Conservation (phyloP, 2,113 vertebrate genomes). For the Gopherus flavomarginatus region DNA sequence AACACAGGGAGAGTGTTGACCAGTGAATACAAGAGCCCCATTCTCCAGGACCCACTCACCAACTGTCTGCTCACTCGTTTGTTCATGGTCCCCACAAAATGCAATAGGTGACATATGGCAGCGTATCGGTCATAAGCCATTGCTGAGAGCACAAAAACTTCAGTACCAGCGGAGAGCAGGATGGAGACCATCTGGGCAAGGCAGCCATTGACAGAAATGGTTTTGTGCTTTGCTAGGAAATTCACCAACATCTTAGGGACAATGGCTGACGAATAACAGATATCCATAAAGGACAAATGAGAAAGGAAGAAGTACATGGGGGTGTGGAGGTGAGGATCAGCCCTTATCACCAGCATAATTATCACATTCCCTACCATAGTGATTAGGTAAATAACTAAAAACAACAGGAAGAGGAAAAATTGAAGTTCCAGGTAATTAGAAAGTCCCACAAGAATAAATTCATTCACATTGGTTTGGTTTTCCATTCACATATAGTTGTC, state of each 20-base stretch:
- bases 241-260: conserved; percentile 5
- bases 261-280: no score
- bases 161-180: conserved; percentile 30
- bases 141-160: conserved; percentile 53
- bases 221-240: conserved; percentile 18
- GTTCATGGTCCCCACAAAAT: conserved; percentile 37
- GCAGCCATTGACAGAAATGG: conserved; percentile 42
- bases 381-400: no score
- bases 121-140: conserved; percentile 66
- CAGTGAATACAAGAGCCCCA: not conserved
- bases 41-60: conserved; percentile 3
- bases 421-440: no score
- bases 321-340: no score
- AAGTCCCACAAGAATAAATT: no score
- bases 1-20: not conserved
- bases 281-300: no score
- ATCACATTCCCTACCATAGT: no score
- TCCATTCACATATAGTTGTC: not conserved
- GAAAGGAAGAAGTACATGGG: no score
- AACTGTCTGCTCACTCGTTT: not conserved
- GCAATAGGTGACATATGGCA: conserved; percentile 56
- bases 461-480: no score
- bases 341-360: no score
- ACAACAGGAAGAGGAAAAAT: no score
- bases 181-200: conserved; percentile 36